Conservation (phyloP, 1,140 invertebrate species). For the Eueides isabella region DNA sequence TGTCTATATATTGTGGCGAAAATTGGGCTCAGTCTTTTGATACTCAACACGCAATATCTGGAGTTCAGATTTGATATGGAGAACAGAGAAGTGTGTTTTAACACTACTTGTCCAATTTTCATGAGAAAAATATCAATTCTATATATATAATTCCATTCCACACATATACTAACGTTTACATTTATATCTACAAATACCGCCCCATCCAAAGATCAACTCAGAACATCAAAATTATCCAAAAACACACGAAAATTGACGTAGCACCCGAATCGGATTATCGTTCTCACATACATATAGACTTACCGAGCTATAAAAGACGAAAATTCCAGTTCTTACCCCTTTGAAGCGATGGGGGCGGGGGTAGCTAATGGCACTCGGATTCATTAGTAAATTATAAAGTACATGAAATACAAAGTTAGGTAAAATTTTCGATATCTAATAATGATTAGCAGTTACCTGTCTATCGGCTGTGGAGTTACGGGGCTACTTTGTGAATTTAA, state of each 20-base stretch:
- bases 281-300: conserved; percentile 70
- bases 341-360: conserved; percentile 51
- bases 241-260: conserved; percentile 74
- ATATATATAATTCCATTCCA: neutral
- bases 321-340: conserved; percentile 76
- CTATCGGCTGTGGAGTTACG: conserved; percentile 60
- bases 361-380: conserved; percentile 77
- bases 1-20: too few species aligned
- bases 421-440: conserved; percentile 82
- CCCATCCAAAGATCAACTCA: conserved; percentile 56
- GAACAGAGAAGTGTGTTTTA: too few species aligned
- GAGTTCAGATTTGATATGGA: too few species aligned
- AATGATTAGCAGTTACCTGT: conserved; percentile 81
- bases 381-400: conserved; percentile 83
- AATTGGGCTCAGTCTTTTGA: too few species aligned
- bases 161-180: neutral
- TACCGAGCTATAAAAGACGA: conserved; percentile 72
- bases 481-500: conserved; percentile 71
- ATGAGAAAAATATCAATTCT: neutral
- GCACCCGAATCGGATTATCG: conserved; percentile 77
- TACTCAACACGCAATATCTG: too few species aligned
- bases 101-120: too few species aligned
- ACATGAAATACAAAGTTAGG: conserved; percentile 82
- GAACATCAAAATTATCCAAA: conserved; percentile 61
- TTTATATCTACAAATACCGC: neutral